Percentiles rank a stretch among this genome's conserved stretches.
These are phyloP conservation scores for Anthopleura xanthogrammica DNA, from an alignment of 92 coral and sea anemone genomes.

Conservation along the genomic window DNA sequence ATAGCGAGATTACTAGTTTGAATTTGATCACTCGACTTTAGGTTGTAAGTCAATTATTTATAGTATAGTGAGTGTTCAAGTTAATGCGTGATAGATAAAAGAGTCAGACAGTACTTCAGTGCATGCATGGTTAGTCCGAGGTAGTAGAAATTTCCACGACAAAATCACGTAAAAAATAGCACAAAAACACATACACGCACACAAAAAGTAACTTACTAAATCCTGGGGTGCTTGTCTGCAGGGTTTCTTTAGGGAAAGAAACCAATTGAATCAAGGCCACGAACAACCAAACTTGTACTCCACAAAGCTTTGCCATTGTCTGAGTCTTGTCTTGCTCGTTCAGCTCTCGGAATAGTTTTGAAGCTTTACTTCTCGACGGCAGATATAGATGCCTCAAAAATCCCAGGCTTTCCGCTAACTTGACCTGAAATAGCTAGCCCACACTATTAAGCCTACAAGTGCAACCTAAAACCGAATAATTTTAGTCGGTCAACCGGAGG, in stretches of 20 bases:
- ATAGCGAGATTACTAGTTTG: too few relatives aligned
- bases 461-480: constrained; percentile 23
- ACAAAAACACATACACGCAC: not conserved
- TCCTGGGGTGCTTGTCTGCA: constrained; percentile 11
- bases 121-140: too few relatives aligned
- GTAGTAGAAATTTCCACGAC: not conserved
- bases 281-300: not conserved
- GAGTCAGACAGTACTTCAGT: too few relatives aligned
- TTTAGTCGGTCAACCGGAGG: not conserved
- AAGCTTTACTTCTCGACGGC: not conserved
- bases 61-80: too few relatives aligned
- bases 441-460: constrained; percentile 7
- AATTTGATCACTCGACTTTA: too few relatives aligned
- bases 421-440: constrained; percentile 21
- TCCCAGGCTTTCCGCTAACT: constrained; percentile 23
- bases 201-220: constrained; percentile 13
- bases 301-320: constrained; percentile 1
- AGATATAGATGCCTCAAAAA: constrained; percentile 8
- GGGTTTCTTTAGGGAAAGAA: not conserved
- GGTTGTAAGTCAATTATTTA: too few relatives aligned
- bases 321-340: not conserved
- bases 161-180: not conserved
- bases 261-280: constrained; percentile 1
- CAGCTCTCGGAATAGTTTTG: not conserved
- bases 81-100: too few relatives aligned